Conservation (phyloP, 2,888 invertebrate genomes). For the Onchidella celtica region DNA sequence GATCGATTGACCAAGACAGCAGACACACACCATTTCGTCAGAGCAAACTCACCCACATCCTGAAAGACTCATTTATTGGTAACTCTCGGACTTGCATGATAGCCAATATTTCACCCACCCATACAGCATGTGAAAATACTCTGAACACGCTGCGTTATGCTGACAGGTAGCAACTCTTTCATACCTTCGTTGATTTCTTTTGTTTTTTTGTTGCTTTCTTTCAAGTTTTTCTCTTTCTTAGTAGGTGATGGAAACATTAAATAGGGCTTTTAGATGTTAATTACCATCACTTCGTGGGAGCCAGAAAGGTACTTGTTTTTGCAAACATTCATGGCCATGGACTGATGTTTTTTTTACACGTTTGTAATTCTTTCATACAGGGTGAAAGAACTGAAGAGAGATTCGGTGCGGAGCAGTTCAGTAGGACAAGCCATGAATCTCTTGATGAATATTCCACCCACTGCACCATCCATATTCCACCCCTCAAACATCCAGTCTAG, state of each 20-base stretch:
- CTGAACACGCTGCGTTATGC: constrained; percentile 80
- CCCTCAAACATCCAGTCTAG: constrained; percentile 72
- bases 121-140: constrained; percentile 76
- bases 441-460: constrained; percentile 72
- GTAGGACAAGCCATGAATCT: constrained; percentile 65
- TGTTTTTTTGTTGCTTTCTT: too few relatives aligned
- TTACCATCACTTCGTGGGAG: too few relatives aligned
- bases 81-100: constrained; percentile 79
- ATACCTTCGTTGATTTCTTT: too few relatives aligned
- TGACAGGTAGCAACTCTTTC: too few relatives aligned
- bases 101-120: constrained; percentile 77
- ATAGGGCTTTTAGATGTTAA: too few relatives aligned
- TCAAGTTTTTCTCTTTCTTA: background rate
- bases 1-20: constrained; percentile 78
- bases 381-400: constrained; percentile 70
- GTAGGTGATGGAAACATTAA: background rate
- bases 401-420: constrained; percentile 55
- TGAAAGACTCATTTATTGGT: constrained; percentile 78
- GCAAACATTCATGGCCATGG: too few relatives aligned
- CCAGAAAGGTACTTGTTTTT: too few relatives aligned
- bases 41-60: constrained; percentile 80
- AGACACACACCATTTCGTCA: constrained; percentile 79
- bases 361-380: constrained; percentile 57
- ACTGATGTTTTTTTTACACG: too few relatives aligned
- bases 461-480: constrained; percentile 71